These are phyloP conservation scores for Anabas testudineus DNA, from an alignment of 2,797 vertebrate species.

Conservation along the genomic window DNA sequence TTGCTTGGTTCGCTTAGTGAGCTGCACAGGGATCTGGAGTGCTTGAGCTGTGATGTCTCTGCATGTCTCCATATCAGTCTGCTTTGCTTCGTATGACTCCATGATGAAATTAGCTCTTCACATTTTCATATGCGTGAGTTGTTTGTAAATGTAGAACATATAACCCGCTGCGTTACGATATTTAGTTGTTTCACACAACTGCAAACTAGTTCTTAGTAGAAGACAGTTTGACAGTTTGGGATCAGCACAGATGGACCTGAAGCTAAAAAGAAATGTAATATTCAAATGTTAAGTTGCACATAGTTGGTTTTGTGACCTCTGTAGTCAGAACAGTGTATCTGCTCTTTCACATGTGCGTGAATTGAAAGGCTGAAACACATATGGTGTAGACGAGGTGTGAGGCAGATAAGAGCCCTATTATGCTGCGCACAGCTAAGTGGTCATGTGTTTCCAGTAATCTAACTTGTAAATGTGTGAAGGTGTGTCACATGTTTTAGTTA, in stretches of 20 bases:
- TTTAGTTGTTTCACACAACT: neutral
- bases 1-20: too few relatives aligned
- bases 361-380: neutral
- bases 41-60: too few relatives aligned
- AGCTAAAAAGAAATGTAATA: neutral
- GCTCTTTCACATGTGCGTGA: neutral
- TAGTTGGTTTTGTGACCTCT: neutral
- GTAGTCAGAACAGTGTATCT: too few relatives aligned
- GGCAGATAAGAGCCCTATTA: neutral
- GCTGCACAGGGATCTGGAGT: too few relatives aligned
- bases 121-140: too few relatives aligned
- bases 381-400: neutral
- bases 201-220: neutral
- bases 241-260: neutral
- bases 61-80: too few relatives aligned
- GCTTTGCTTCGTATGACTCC: too few relatives aligned
- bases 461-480: constrained; percentile 22
- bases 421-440: neutral
- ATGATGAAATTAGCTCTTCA: too few relatives aligned
- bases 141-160: too few relatives aligned
- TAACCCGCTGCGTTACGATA: too few relatives aligned
- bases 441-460: neutral
- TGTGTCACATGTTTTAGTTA: neutral
- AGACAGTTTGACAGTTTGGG: too few relatives aligned
- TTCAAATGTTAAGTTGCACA: too few relatives aligned